Evolutionary conservation across 2,113 vertebrate genomes (phyloP).

Genomic region (Mormoops blainvillei): DNA sequence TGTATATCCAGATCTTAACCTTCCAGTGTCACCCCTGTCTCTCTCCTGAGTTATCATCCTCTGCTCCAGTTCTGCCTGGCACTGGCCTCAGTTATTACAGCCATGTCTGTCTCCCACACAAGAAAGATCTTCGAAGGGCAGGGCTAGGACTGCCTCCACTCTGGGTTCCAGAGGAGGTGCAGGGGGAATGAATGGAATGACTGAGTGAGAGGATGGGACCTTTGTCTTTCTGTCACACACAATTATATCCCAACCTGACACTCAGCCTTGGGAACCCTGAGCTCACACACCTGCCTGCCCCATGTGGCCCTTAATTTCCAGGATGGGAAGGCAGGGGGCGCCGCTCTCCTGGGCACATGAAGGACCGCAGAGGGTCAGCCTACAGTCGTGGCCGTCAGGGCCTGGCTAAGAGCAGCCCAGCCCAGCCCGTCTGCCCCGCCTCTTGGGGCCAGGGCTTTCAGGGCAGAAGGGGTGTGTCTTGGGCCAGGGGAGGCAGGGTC

Average conservation of each 20-base stretch:
- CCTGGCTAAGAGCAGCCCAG: not conserved
- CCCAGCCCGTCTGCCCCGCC: not conserved
- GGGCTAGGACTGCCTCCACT: not conserved
- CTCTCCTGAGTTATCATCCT: not conserved
- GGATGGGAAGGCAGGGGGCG: not conserved
- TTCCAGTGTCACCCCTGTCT: not conserved
- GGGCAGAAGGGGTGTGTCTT: slow-evolving; percentile 52
- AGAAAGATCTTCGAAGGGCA: not conserved
- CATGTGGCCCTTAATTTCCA: not conserved
- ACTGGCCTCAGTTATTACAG: not conserved
- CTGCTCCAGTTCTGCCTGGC: not conserved
- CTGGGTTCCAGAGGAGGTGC: not conserved
- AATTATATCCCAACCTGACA: not conserved
- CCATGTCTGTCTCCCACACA: not conserved
- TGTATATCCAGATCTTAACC: not conserved
- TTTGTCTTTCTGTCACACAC: not conserved
- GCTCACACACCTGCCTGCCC: not conserved
- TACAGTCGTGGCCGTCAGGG: not conserved
- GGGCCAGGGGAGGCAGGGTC: slow-evolving; percentile 43
- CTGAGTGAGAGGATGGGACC: not conserved
- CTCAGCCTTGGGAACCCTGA: not conserved
- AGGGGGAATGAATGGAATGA: not conserved
- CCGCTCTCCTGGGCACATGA: not conserved
- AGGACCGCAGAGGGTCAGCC: not conserved
- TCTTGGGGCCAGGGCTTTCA: not conserved